A percentile compares a stretch with the other conserved stretches of the same genome.
Conservation (phyloP, 2,113 vertebrate genomes). For the Actenoides hombroni region DNA sequence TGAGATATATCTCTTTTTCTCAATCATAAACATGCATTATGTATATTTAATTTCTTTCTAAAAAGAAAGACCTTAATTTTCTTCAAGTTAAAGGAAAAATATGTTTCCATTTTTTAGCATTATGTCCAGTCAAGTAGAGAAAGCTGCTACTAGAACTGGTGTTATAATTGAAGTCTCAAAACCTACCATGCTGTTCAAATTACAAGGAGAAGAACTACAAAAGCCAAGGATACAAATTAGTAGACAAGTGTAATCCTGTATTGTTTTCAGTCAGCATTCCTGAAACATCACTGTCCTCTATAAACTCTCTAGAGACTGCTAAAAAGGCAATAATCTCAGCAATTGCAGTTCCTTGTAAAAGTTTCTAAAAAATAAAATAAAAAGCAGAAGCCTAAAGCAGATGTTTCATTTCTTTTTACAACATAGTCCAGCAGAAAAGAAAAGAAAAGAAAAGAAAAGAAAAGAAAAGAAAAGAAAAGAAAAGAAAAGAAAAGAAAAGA, state of each 20-base stretch:
- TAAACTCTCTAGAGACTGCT: not conserved
- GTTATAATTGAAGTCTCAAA: constrained; percentile 6
- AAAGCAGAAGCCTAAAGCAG: not conserved
- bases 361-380: not conserved
- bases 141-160: not conserved
- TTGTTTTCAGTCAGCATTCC: constrained; percentile 21
- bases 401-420: not conserved
- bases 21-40: not conserved
- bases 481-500: no score
- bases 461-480: no score
- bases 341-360: not conserved
- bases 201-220: not conserved
- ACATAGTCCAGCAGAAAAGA: not conserved
- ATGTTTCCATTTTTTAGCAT: not conserved
- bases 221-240: not conserved
- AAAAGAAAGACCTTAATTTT: not conserved
- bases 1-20: not conserved
- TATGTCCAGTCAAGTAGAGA: not conserved
- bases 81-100: not conserved
- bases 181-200: not conserved
- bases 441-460: no score
- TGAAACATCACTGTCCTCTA: not conserved
- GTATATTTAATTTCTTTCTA: not conserved
- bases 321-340: not conserved
- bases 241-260: not conserved